Percentiles rank a stretch among this genome's conserved stretches.
These are phyloP conservation scores for Diorhabda elongata DNA, from an alignment of 1,140 invertebrate species.

Conservation along the genomic window DNA sequence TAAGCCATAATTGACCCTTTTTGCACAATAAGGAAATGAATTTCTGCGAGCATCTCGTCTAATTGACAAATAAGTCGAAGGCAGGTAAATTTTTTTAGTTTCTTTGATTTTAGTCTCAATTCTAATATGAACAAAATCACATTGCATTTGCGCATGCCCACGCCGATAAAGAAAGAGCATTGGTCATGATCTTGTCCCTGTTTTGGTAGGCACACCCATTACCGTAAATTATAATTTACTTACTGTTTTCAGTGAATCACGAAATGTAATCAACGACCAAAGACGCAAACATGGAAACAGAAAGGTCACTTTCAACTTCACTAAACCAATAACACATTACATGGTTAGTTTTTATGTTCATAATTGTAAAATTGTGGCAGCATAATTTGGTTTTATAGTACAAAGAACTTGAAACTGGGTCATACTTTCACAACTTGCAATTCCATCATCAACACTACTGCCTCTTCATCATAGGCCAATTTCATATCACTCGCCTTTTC, in stretches of 20 bases:
- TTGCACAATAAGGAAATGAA: neutral
- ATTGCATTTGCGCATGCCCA: slow-evolving; percentile 6
- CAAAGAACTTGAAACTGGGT: neutral
- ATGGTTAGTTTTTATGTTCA: slow-evolving; percentile 5
- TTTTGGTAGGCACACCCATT: too few species aligned
- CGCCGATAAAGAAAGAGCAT: neutral
- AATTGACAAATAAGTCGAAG: neutral
- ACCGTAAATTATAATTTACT: too few species aligned
- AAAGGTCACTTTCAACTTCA: neutral
- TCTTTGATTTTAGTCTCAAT: neutral
- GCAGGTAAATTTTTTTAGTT: too few species aligned
- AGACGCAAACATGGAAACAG: neutral
- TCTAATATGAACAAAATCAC: neutral
- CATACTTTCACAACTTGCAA: neutral
- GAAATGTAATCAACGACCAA: neutral
- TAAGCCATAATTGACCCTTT: neutral
- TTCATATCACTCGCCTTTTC: neutral
- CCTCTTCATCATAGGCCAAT: neutral
- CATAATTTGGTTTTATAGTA: slow-evolving; percentile 5
- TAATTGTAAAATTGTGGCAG: neutral
- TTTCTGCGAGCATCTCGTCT: neutral
- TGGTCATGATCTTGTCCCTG: too few species aligned
- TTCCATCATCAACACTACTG: neutral
- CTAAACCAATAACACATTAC: slow-evolving; percentile 3
- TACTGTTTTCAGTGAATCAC: too few species aligned